Percentiles rank a stretch among this genome's conserved stretches.
Evolutionary conservation across 35 echinoderm and acorn worm genomes (phyloP).

Genomic region (Eucidaris tribuloides): DNA sequence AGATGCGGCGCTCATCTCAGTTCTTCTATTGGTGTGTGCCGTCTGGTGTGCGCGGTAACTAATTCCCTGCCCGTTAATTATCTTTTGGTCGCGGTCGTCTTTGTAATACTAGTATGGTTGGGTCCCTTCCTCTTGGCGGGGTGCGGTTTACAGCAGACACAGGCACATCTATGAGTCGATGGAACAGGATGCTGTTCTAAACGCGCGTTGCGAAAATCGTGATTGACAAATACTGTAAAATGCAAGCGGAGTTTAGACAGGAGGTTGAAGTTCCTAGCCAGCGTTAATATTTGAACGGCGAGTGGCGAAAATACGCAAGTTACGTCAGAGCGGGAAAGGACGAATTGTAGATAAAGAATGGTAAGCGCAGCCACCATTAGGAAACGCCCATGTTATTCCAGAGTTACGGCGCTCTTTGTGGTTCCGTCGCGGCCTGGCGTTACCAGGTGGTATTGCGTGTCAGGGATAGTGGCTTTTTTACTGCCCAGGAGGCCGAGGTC

Average conservation of each 20-base stretch:
- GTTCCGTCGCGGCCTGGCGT: conserved; percentile 74
- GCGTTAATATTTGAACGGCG: conserved; percentile 50
- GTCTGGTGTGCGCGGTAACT: background rate
- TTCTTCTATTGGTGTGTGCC: background rate
- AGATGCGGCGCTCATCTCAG: background rate
- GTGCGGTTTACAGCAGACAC: background rate
- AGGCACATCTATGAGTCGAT: background rate
- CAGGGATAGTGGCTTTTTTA: conserved; percentile 59
- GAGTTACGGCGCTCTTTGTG: conserved; percentile 89
- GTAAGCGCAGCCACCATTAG: conserved; percentile 91
- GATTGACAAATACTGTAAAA: conserved; percentile 98
- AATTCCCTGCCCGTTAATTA: background rate
- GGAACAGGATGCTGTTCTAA: conserved; percentile 73
- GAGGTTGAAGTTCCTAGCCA: conserved; percentile 94
- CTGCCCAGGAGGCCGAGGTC: conserved; percentile 65
- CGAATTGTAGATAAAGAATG: conserved; percentile 90
- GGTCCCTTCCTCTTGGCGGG: background rate
- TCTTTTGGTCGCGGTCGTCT: conserved; percentile 1
- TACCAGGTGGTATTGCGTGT: conserved; percentile 73
- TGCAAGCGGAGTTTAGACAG: conserved; percentile 81
- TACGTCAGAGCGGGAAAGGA: conserved; percentile 74
- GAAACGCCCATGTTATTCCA: conserved; percentile 99
- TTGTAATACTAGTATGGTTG: conserved; percentile 1
- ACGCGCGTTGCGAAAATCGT: conserved; percentile 88
- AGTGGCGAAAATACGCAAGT: conserved; percentile 43